Percentiles rank a stretch among this genome's conserved stretches.
These are phyloP conservation scores for Xestia rhomboidea DNA, from an alignment of 2,888 invertebrate species.

Conservation along the genomic window DNA sequence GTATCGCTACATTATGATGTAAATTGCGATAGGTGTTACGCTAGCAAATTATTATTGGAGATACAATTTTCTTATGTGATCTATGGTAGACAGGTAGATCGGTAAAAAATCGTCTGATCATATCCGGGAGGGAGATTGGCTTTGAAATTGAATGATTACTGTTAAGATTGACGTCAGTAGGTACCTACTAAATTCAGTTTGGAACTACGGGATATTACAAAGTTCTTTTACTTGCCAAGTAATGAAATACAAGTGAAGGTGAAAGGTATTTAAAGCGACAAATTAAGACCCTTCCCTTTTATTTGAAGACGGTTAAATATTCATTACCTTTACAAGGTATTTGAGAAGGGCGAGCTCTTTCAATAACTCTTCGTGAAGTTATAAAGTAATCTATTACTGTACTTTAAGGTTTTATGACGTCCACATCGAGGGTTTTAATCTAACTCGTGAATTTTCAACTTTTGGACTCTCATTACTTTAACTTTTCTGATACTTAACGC, in stretches of 20 bases:
- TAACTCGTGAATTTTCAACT: conserved; percentile 24
- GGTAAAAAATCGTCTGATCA: background rate
- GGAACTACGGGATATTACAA: background rate
- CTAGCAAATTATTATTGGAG: background rate
- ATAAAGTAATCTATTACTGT: conserved; percentile 46
- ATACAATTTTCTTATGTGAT: background rate
- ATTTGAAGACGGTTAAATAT: conserved; percentile 32
- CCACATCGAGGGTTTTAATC: conserved; percentile 5
- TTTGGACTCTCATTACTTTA: background rate
- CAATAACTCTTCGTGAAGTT: conserved; percentile 49
- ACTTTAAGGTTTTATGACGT: conserved; percentile 21
- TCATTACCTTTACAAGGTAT: conserved; percentile 32
- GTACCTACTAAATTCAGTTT: conserved; percentile 18
- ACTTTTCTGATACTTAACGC: background rate
- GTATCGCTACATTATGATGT: background rate
- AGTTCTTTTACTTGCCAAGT: conserved; percentile 1
- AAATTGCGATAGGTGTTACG: background rate
- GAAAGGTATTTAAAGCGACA: conserved; percentile 11
- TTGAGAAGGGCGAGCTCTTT: conserved; percentile 38
- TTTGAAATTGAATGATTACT: conserved; percentile 29
- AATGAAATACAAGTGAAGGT: conserved; percentile 16
- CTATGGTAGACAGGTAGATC: conserved; percentile 7
- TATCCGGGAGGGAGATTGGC: conserved; percentile 12
- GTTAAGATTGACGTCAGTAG: conserved; percentile 5
- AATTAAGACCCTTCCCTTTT: conserved; percentile 28